Evolutionary conservation across 2,888 invertebrate species (phyloP).

Genomic region (Rhogogaster chlorosoma): DNA sequence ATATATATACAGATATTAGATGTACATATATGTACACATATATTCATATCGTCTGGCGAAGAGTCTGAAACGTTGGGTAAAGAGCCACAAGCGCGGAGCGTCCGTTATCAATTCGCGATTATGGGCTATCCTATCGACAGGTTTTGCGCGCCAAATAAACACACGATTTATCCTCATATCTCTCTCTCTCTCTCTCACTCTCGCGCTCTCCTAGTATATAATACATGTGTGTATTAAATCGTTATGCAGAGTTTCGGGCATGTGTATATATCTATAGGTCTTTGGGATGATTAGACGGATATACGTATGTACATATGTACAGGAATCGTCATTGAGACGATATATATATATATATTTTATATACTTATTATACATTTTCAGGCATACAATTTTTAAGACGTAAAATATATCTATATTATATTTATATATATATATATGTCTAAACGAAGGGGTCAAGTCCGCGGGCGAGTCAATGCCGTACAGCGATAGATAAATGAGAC

Average conservation of each 20-base stretch:
- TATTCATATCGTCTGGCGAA: background rate
- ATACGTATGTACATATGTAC: background rate
- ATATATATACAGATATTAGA: background rate
- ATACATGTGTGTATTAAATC: background rate
- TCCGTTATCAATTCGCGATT: slow-evolving; percentile 25
- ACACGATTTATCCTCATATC: slow-evolving; percentile 54
- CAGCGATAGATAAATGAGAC: background rate
- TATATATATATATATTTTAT: background rate
- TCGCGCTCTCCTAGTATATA: slow-evolving; percentile 30
- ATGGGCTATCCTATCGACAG: slow-evolving; percentile 50
- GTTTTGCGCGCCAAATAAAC: slow-evolving; percentile 51
- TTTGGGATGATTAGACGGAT: background rate
- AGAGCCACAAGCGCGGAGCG: background rate
- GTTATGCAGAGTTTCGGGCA: background rate
- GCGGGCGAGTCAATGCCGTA: background rate
- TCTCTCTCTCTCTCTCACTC: slow-evolving; percentile 59
- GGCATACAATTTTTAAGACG: background rate
- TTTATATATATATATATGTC: background rate
- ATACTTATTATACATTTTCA: background rate
- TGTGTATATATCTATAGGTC: background rate
- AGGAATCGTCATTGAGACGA: background rate
- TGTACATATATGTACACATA: background rate
- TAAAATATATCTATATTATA: background rate
- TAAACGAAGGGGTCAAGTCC: background rate
- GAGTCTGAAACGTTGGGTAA: background rate